A percentile compares a stretch with the other conserved stretches of the same genome.
Evolutionary conservation across 2,797 vertebrate species (phyloP).

Genomic region (Coreius guichenoti): DNA sequence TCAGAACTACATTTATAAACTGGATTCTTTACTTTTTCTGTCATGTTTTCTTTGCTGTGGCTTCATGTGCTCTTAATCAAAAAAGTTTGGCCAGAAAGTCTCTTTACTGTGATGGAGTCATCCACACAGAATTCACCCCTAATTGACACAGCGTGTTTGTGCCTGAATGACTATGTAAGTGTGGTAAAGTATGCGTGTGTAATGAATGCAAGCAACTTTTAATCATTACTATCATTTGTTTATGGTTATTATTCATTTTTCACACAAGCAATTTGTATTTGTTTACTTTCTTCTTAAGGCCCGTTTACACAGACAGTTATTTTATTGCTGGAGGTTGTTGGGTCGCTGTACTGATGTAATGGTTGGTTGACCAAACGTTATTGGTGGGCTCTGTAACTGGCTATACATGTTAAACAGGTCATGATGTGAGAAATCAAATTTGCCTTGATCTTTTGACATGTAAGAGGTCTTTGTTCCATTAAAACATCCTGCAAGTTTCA

Average conservation of each 20-base stretch:
- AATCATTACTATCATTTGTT: neutral
- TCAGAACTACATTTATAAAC: slow-evolving; percentile 56
- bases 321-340: neutral
- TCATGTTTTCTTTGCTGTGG: slow-evolving; percentile 64
- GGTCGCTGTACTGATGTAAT: neutral
- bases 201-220: neutral
- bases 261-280: neutral
- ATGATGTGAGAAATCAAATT: neutral
- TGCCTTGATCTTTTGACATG: neutral
- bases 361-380: neutral
- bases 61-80: slow-evolving; percentile 64
- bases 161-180: slow-evolving; percentile 29
- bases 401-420: neutral
- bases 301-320: neutral
- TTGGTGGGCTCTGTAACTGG: neutral
- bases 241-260: slow-evolving; percentile 15
- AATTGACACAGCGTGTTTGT: slow-evolving; percentile 58
- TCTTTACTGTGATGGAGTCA: slow-evolving; percentile 54
- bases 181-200: neutral
- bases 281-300: neutral
- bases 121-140: slow-evolving; percentile 52
- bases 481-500: no score
- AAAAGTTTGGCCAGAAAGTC: slow-evolving; percentile 49
- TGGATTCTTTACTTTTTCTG: slow-evolving; percentile 51
- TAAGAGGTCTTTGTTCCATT: neutral